Evolutionary conservation across 2,797 vertebrate genomes (phyloP).

Genomic region (Gymnopithys bicolor): DNA sequence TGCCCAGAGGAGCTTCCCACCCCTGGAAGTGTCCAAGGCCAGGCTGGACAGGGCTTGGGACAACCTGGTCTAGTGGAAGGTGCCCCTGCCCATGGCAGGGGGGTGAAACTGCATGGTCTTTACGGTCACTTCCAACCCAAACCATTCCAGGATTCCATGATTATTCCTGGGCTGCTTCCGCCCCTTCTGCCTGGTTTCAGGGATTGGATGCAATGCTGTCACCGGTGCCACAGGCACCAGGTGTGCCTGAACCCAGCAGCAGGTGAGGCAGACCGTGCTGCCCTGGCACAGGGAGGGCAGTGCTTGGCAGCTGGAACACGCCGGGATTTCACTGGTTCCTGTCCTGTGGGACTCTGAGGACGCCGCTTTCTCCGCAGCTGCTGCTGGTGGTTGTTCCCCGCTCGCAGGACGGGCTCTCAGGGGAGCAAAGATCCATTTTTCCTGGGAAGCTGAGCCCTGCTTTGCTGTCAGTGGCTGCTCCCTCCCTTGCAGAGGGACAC

Average conservation of each 20-base stretch:
- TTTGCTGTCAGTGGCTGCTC: neutral
- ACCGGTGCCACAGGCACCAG: accelerated
- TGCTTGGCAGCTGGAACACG: accelerated
- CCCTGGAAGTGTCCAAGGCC: neutral
- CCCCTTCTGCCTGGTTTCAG: neutral
- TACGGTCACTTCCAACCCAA: neutral
- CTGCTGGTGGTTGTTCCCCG: accelerated
- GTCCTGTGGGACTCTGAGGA: accelerated
- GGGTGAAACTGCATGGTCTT: neutral
- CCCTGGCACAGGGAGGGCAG: accelerated
- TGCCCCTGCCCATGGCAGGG: neutral
- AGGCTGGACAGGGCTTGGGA: neutral
- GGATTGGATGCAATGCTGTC: accelerated
- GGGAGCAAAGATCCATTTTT: neutral
- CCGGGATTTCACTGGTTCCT: neutral
- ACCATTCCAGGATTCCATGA: neutral
- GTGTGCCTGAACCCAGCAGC: neutral
- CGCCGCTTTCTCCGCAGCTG: accelerated
- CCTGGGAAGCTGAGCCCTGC: neutral
- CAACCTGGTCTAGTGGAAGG: neutral
- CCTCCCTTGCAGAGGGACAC: slow-evolving; percentile 30
- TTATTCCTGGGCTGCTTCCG: accelerated
- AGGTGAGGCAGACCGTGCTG: neutral
- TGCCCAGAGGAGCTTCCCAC: neutral
- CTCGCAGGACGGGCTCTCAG: neutral